These are phyloP conservation scores for Pachypsylla venusta DNA, from an alignment of 1,140 invertebrate species.

Conservation along the genomic window DNA sequence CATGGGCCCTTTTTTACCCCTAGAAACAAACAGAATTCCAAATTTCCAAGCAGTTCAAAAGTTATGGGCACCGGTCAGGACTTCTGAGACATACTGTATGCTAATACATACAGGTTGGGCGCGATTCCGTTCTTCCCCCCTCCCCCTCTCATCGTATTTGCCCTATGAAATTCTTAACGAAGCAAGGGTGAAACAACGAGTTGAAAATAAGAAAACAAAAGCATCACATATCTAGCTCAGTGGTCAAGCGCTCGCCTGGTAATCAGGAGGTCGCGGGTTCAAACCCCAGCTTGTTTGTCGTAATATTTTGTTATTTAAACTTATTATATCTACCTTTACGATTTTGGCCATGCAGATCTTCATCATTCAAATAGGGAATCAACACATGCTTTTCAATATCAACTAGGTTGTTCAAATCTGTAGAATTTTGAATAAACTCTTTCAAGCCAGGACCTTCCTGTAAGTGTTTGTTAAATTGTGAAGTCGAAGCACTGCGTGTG, in stretches of 20 bases:
- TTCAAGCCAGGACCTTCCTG: conserved; percentile 17
- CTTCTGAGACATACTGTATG: too few relatives aligned
- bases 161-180: background rate
- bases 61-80: too few relatives aligned
- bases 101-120: background rate
- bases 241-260: too few relatives aligned
- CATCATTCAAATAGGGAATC: conserved; percentile 27
- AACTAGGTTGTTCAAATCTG: background rate
- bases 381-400: conserved; percentile 17
- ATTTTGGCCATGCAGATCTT: conserved; percentile 23
- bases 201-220: background rate
- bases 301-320: conserved; percentile 10
- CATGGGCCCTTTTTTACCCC: too few relatives aligned
- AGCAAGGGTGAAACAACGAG: background rate
- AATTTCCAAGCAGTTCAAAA: too few relatives aligned
- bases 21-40: too few relatives aligned
- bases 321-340: conserved; percentile 27
- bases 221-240: conserved; percentile 11
- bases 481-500: too few relatives aligned
- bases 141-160: too few relatives aligned
- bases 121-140: background rate
- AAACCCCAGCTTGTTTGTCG: background rate
- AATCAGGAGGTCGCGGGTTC: too few relatives aligned
- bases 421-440: conserved; percentile 18
- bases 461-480: too few relatives aligned